Percentiles rank a stretch among this genome's conserved stretches.
phyloP scores from a whole-genome alignment of 2,797 vertebrate genomes.

The Sardinella longiceps region DNA sequence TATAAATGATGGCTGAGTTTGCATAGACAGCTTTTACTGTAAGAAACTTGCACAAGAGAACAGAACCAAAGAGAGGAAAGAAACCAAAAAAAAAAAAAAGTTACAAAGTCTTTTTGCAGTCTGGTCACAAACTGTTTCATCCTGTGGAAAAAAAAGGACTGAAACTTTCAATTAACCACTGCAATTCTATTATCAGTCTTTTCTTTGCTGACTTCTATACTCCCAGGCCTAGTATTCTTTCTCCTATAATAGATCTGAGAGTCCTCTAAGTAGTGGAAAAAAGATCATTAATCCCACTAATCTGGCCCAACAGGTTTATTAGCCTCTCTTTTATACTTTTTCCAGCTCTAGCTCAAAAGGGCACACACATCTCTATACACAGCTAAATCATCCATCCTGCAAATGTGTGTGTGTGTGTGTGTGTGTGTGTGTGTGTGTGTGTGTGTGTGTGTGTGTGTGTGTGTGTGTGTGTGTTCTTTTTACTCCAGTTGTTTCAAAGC shows the following conservation, averaged over 20 bases:
- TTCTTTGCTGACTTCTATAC: neutral
- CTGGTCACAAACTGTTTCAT: conserved; percentile 1
- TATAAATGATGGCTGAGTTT: conserved; percentile 85
- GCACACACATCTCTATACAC: neutral
- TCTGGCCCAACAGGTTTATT: neutral
- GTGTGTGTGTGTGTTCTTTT: neutral
- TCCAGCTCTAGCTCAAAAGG: neutral
- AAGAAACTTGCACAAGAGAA: conserved; percentile 60
- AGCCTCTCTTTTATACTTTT: neutral
- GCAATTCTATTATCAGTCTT: neutral
- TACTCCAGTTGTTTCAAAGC: neutral
- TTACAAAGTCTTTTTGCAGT: neutral
- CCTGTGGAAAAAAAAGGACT: neutral
- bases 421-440: neutral
- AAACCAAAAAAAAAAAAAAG: conserved; percentile 27
- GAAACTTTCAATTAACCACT: neutral
- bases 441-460: neutral
- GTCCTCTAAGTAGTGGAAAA: neutral
- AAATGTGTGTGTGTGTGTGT: neutral
- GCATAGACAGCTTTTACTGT: conserved; percentile 95
- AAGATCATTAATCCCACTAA: neutral
- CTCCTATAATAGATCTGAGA: neutral
- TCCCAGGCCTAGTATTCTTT: neutral
- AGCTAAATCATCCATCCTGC: neutral
- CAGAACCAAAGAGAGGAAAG: conserved; percentile 29